These are phyloP conservation scores for Hiodon tergisus DNA, from an alignment of 2,113 vertebrate species.

Conservation along the genomic window DNA sequence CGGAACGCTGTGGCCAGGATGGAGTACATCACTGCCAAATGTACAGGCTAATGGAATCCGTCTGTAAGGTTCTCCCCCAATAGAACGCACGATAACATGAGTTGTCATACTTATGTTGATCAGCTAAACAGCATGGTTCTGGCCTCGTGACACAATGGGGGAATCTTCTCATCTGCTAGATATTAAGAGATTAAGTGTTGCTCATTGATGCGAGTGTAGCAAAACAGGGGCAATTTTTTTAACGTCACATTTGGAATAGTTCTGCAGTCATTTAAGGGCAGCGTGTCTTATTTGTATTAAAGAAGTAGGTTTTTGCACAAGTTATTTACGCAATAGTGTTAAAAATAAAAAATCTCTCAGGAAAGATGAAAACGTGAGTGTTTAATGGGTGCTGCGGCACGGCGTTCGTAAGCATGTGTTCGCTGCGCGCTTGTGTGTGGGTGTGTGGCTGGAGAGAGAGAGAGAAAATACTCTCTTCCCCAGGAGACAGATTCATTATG, in stretches of 20 bases:
- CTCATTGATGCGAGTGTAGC: conserved; percentile 38
- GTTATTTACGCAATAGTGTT: not conserved
- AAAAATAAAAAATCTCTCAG: not conserved
- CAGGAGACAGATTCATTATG: no score
- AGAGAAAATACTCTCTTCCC: no score
- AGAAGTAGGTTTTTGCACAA: conserved; percentile 47
- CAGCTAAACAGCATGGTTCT: conserved; percentile 67
- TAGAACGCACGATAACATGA: conserved; percentile 81
- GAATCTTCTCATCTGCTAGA: conserved; percentile 50
- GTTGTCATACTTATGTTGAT: conserved; percentile 77
- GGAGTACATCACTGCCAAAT: conserved; percentile 66
- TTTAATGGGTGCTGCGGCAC: not conserved
- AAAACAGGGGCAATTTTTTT: not conserved
- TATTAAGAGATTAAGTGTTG: conserved; percentile 58
- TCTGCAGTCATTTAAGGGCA: conserved; percentile 64
- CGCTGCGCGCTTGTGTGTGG: not conserved
- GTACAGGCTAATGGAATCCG: conserved; percentile 84
- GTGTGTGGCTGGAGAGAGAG: not conserved
- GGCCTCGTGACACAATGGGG: conserved; percentile 47
- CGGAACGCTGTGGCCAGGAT: conserved; percentile 33
- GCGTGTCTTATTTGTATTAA: conserved; percentile 51
- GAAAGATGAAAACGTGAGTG: not conserved
- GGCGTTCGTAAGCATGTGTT: not conserved
- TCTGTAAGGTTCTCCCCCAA: conserved; percentile 78
- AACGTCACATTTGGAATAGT: conserved; percentile 33